Evolutionary conservation across 1,140 invertebrate genomes (phyloP).

Genomic region (Drosophila equinoxialis): DNA sequence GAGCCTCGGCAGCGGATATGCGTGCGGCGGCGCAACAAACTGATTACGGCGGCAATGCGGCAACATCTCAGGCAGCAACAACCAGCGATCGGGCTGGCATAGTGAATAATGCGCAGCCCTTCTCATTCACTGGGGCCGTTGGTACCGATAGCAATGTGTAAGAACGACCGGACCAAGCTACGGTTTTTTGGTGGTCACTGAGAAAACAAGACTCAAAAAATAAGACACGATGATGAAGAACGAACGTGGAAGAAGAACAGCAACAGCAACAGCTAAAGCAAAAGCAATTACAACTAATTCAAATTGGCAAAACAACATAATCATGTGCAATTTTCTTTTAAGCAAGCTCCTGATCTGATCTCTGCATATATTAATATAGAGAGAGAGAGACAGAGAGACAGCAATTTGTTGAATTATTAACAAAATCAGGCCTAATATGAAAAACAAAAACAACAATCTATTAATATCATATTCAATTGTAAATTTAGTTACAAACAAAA

Average conservation of each 20-base stretch:
- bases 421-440: slow-evolving; percentile 26
- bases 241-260: slow-evolving; percentile 63
- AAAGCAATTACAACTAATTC: slow-evolving; percentile 37
- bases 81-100: slow-evolving; percentile 86
- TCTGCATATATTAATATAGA: slow-evolving; percentile 57
- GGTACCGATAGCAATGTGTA: slow-evolving; percentile 86
- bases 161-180: slow-evolving; percentile 53
- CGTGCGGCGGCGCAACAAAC: slow-evolving; percentile 85
- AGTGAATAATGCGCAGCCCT: slow-evolving; percentile 90
- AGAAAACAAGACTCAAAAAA: slow-evolving; percentile 75
- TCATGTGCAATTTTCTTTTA: slow-evolving; percentile 61
- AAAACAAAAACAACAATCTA: slow-evolving; percentile 12
- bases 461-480: slow-evolving; percentile 4
- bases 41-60: slow-evolving; percentile 52
- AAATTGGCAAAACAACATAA: slow-evolving; percentile 29
- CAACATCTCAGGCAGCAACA: slow-evolving; percentile 37
- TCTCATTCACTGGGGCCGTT: slow-evolving; percentile 88
- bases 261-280: slow-evolving; percentile 46
- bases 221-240: slow-evolving; percentile 2
- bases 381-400: slow-evolving; percentile 18
- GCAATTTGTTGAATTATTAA: neutral
- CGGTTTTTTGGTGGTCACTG: slow-evolving; percentile 58
- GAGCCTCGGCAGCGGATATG: slow-evolving; percentile 90
- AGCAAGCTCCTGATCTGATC: slow-evolving; percentile 50
- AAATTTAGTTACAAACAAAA: slow-evolving; percentile 1